These are phyloP conservation scores for Chironomus tepperi DNA, from an alignment of 1,140 invertebrate species.

Conservation along the genomic window DNA sequence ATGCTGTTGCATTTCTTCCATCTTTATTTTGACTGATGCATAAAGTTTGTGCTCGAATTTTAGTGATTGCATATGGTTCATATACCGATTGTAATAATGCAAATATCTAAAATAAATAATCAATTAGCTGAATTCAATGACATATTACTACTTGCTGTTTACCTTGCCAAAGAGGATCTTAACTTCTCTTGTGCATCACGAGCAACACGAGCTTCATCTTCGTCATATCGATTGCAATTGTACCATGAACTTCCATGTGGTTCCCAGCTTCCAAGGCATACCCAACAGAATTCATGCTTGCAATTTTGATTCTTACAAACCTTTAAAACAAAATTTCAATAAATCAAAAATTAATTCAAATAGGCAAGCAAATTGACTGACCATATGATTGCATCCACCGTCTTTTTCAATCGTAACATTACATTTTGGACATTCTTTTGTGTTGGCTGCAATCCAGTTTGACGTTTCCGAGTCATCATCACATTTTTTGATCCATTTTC, in stretches of 20 bases:
- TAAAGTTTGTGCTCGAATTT: conserved; percentile 97
- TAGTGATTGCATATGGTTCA: conserved; percentile 98
- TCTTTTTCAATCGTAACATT: conserved; percentile 98
- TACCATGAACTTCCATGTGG: conserved; percentile 98
- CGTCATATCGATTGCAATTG: conserved; percentile 96
- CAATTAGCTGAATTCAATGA: not conserved
- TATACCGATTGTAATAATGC: conserved; percentile 98
- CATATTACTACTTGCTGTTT: not conserved
- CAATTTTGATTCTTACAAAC: conserved; percentile 97
- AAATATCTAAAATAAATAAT: conserved; percentile 69
- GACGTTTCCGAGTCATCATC: conserved; percentile 99
- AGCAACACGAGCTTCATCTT: conserved; percentile 92
- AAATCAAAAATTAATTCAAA: not conserved
- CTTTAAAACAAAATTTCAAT: conserved; percentile 13
- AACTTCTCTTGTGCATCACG: conserved; percentile 93
- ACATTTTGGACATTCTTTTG: conserved; percentile 98
- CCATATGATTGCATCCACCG: conserved; percentile 99
- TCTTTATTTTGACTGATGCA: conserved; percentile 90
- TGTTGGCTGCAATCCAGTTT: conserved; percentile 99
- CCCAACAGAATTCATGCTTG: conserved; percentile 98
- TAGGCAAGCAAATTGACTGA: conserved; percentile 22
- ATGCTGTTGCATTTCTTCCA: conserved; percentile 99
- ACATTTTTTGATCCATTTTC: conserved; percentile 98
- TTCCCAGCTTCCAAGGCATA: conserved; percentile 97
- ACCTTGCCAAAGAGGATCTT: conserved; percentile 61